These are phyloP conservation scores for Bovichtus diacanthus DNA, from an alignment of 2,797 vertebrate genomes.

Conservation along the genomic window DNA sequence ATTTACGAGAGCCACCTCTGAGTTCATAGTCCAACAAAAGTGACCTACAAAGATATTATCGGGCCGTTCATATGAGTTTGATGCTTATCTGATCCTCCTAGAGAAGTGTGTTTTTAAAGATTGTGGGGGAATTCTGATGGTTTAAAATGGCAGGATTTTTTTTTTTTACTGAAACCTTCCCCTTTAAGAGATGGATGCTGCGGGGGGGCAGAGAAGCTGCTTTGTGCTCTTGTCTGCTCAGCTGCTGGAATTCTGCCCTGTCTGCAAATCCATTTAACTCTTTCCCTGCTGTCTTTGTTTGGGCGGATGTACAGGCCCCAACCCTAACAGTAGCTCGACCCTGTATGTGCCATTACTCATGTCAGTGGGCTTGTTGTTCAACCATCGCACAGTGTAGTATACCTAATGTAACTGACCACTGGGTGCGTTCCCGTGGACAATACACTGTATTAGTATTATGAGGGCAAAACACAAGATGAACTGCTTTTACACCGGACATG, in stretches of 20 bases:
- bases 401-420: slow-evolving; percentile 4
- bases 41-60: neutral
- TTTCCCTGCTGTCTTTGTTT: slow-evolving; percentile 75
- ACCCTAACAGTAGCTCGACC: slow-evolving; percentile 35
- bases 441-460: neutral
- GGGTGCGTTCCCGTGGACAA: neutral
- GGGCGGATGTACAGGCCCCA: slow-evolving; percentile 50
- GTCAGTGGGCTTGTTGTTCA: slow-evolving; percentile 14
- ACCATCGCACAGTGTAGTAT: neutral
- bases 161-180: slow-evolving; percentile 32
- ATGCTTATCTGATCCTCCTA: neutral
- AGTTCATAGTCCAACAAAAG: slow-evolving; percentile 16
- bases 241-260: slow-evolving; percentile 84
- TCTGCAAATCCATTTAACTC: slow-evolving; percentile 85
- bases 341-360: slow-evolving; percentile 9
- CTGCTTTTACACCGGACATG: neutral
- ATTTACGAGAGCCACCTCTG: neutral
- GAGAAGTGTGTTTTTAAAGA: slow-evolving; percentile 2
- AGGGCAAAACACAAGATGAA: neutral
- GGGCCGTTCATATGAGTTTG: neutral
- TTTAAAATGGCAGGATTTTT: slow-evolving; percentile 1
- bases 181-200: slow-evolving; percentile 59
- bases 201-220: slow-evolving; percentile 61
- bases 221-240: slow-evolving; percentile 73
- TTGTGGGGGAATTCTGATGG: neutral